phyloP scores from a whole-genome alignment of 1,140 invertebrate species.

The Pollicipes pollicipes region DNA sequence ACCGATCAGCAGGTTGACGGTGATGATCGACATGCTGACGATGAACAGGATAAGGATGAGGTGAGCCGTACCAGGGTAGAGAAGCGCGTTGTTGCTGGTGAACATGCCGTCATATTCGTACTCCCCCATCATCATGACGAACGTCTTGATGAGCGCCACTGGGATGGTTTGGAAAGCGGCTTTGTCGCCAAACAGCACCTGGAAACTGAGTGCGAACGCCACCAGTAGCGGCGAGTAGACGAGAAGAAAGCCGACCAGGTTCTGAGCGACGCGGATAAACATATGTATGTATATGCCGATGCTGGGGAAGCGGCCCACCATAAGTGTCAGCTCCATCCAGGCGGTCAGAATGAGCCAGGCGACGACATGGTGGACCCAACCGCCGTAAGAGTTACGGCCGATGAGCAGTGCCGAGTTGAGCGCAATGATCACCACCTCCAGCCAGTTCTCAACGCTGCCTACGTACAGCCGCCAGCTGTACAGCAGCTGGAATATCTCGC shows the following conservation, averaged over 20 bases:
- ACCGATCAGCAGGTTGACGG: constrained; percentile 21
- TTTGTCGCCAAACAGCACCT: constrained; percentile 13
- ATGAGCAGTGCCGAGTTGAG: not conserved
- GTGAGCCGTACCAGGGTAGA: constrained; percentile 13
- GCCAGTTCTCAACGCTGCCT: not conserved
- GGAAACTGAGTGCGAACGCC: constrained; percentile 18
- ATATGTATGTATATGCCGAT: constrained; percentile 18
- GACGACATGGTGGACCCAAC: constrained; percentile 6
- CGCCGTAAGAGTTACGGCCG: not conserved
- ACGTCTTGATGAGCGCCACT: constrained; percentile 14
- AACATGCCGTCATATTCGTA: constrained; percentile 16
- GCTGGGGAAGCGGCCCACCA: constrained; percentile 18
- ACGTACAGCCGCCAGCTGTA: not conserved
- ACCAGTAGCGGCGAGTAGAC: constrained; percentile 17
- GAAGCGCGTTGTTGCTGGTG: constrained; percentile 9
- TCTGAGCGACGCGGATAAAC: constrained; percentile 17
- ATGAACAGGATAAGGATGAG: constrained; percentile 19
- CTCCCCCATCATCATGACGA: constrained; percentile 21
- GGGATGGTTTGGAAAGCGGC: constrained; percentile 11
- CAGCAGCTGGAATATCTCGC: not conserved
- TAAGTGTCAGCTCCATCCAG: constrained; percentile 17
- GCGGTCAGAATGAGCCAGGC: constrained; percentile 14
- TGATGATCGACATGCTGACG: constrained; percentile 19
- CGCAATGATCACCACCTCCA: not conserved
- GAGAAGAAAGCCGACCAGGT: constrained; percentile 16